Evolutionary conservation across 2,888 invertebrate genomes (phyloP).

Genomic region (Hanleya hanleyi): DNA sequence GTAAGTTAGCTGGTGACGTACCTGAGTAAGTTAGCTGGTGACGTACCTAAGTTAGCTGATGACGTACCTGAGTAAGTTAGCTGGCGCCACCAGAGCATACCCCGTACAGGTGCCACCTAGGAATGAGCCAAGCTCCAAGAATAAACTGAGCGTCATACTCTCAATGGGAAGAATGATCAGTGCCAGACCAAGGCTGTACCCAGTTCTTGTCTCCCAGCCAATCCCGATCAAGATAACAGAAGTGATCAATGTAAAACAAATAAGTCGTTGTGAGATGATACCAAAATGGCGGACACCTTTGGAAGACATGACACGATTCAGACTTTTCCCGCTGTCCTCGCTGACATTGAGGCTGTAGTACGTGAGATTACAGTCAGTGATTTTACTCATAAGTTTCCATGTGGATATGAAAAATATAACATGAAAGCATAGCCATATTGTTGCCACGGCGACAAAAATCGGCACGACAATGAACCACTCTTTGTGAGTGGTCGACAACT

Average conservation of each 20-base stretch:
- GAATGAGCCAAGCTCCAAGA: slow-evolving; percentile 66
- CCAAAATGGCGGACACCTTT: slow-evolving; percentile 72
- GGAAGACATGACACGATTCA: slow-evolving; percentile 68
- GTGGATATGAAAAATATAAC: slow-evolving; percentile 62
- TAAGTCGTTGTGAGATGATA: slow-evolving; percentile 67
- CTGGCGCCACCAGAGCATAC: slow-evolving; percentile 72
- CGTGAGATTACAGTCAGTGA: slow-evolving; percentile 63
- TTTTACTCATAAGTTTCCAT: slow-evolving; percentile 68
- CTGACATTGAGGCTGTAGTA: slow-evolving; percentile 38
- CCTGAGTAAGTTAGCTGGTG: too few species aligned
- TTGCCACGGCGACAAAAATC: slow-evolving; percentile 59
- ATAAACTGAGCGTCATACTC: slow-evolving; percentile 61
- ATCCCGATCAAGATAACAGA: slow-evolving; percentile 61
- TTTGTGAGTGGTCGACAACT: slow-evolving; percentile 65
- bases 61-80: slow-evolving; percentile 61
- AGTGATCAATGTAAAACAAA: slow-evolving; percentile 59
- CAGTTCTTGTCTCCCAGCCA: slow-evolving; percentile 69
- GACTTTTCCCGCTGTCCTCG: slow-evolving; percentile 50
- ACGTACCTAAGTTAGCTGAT: too few species aligned
- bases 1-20: too few species aligned
- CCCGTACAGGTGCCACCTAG: slow-evolving; percentile 72
- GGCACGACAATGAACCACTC: slow-evolving; percentile 73
- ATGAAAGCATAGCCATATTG: slow-evolving; percentile 69
- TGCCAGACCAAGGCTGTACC: slow-evolving; percentile 59
- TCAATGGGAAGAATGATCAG: slow-evolving; percentile 67